A percentile compares a stretch with the other conserved stretches of the same genome.
These are phyloP conservation scores for Dicrurus megarhynchus DNA, from an alignment of 2,113 vertebrate genomes.

Conservation along the genomic window DNA sequence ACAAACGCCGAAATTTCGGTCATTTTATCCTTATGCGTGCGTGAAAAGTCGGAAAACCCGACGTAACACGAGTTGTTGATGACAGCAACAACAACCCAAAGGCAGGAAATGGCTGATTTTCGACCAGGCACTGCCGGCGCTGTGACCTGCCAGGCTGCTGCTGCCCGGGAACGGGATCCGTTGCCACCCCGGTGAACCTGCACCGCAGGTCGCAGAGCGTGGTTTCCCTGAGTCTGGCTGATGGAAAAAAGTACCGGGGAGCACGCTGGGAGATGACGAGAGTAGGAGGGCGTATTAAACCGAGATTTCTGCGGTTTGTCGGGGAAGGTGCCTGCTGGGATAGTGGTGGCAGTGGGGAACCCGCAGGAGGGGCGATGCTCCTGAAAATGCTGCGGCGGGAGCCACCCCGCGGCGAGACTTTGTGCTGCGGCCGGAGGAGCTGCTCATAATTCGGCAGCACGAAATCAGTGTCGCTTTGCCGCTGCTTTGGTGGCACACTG, in stretches of 20 bases:
- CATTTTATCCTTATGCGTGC: background rate
- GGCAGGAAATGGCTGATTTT: background rate
- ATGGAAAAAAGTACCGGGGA: background rate
- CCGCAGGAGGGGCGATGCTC: background rate
- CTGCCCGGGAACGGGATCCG: background rate
- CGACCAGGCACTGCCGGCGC: background rate
- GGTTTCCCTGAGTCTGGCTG: background rate
- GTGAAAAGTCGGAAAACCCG: background rate
- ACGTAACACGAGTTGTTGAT: background rate
- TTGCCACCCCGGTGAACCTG: background rate
- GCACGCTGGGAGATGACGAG: background rate
- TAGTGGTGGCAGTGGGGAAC: background rate
- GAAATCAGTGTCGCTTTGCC: background rate
- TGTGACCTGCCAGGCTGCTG: background rate
- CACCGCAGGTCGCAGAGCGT: background rate
- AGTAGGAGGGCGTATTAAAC: background rate
- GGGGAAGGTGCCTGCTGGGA: background rate
- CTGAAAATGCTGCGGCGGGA: background rate
- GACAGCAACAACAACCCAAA: background rate
- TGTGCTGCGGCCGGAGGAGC: background rate
- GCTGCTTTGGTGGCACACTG: background rate
- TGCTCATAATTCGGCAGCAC: background rate
- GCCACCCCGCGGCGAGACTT: background rate
- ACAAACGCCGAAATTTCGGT: accelerated
- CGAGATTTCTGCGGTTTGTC: background rate